phyloP scores from a whole-genome alignment of 2,888 invertebrate species.

The Meta bourneti region DNA sequence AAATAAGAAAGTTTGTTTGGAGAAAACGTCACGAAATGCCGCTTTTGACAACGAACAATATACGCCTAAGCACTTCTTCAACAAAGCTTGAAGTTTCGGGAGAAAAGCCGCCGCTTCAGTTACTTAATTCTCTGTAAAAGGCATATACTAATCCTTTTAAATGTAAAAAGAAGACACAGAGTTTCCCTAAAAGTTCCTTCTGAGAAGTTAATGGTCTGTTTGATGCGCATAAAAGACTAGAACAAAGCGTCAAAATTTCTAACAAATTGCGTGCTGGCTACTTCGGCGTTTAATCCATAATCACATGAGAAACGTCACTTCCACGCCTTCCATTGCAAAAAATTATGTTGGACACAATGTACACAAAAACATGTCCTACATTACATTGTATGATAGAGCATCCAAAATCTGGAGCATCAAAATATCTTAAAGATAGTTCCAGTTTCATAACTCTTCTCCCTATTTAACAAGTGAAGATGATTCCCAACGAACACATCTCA shows the following conservation, averaged over 20 bases:
- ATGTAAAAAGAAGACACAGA: conserved; percentile 35
- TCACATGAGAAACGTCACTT: conserved; percentile 44
- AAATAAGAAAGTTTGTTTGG: conserved; percentile 43
- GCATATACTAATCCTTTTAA: conserved; percentile 25
- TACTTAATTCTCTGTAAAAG: conserved; percentile 20
- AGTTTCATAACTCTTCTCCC: conserved; percentile 46
- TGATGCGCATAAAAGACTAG: conserved; percentile 29
- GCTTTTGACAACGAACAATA: conserved; percentile 12
- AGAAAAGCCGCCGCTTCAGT: conserved; percentile 24
- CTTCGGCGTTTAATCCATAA: background rate
- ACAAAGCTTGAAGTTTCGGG: conserved; percentile 36
- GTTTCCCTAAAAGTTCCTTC: conserved; percentile 17
- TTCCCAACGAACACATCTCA: background rate
- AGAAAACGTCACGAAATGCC: conserved; percentile 40
- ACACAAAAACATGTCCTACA: conserved; percentile 59
- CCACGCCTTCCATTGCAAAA: conserved; percentile 40
- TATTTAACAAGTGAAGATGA: conserved; percentile 49
- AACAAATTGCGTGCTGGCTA: conserved; percentile 35
- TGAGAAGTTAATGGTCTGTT: conserved; percentile 59
- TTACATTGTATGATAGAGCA: conserved; percentile 46
- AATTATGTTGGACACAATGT: conserved; percentile 64
- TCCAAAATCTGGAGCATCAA: conserved; percentile 70
- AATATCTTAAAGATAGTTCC: conserved; percentile 72
- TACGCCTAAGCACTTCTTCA: background rate
- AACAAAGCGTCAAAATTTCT: conserved; percentile 32